Base-by-base conservation (phyloP, 2,797 vertebrate genomes). In the Euphonia xanthogaster region DNA sequence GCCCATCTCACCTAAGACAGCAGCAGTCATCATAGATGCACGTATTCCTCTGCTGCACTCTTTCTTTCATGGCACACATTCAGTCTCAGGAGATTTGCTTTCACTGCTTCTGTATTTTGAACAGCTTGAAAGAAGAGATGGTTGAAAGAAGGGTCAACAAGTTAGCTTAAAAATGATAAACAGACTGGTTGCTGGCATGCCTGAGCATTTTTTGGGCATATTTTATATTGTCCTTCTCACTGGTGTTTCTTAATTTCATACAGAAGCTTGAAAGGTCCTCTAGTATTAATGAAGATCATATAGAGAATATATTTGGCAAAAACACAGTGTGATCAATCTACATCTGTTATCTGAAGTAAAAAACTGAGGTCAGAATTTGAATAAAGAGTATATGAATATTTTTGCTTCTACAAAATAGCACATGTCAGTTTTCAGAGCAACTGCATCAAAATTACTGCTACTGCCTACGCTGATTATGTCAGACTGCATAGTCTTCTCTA, bases 61-160 rank as follows among this genome's bases (percentile, higher is more conserved):
- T 57, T 28, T 47, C 70, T 77, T 82, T 67, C 72, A 54, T 50
- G 63, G 81, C 81, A 91, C 86, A 67, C 47, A 17, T 48, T 73
- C 55, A 73, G 39, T 54, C 84, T 76, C 77, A 61, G 86, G 65
- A 87, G 86, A 71, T 37, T 80, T 80, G 23, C 35, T 82, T 89
- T 73, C 8, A 2, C 23, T 67, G 48, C n/a, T 82, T 87, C 76
- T 14, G 7, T 60, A 53, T 89, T 85, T 85, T 74, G 53, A 92
- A 85, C 0, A 2, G 37, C 60, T 85, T 91, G 86, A 87, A 92
- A 92, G 48, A 40, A 76, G 35, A 0, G 0, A 51, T 18, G 19
- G 60, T 68, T 95, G 81, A 76, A 91, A 78, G 63, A 37, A 89
- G 23, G n/a, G 83, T 88, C 75, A 93, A 68, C 42, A 82, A 63